Evolutionary conservation across 2,888 invertebrate species (phyloP), one percentile per base, ranked within the genome.

Genomic region (Melieria picta): DNA sequence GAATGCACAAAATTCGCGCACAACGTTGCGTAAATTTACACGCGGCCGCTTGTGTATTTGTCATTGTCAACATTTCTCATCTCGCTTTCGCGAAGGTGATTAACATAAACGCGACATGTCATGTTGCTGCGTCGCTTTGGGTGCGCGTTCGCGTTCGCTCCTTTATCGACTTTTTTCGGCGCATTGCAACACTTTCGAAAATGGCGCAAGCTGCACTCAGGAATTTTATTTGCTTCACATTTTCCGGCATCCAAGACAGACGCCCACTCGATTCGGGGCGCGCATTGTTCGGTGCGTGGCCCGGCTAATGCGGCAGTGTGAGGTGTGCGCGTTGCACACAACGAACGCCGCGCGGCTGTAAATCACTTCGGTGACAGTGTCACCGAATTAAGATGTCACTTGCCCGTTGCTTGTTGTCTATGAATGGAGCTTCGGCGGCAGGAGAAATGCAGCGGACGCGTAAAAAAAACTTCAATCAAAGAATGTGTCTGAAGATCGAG

Each of bases 31-130:
- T 81, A 80, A 65, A 52, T 52, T 63, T 69, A 47, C 63, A 13
- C 56, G 69, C 46, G 69, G 76, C 81, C 79, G 81, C 80, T 82
- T 82, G 85, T 81, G 82, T 85, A 84, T 84, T 84, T 84, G 84
- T 85, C 84, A 84, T 84, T 84, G 84, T 84, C 84, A 84, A 84
- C 85, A 85, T 82, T 84, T 78, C 77, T 76, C 77, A 79, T 63
- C 69, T 63, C 75, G 82, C 83, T 84, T 83, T 85, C 84, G 83
- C 79, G 84, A 83, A 85, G 84, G 84, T 85, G 85, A 85, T 85
- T 85, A 85, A 84, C 84, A 85, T 85, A 83, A 84, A 84, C 80
- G 82, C 82, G 80, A 80, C 81, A 74, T 77, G 77, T 77, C 77
- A 77, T 77, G 78, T 77, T 72, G 65, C 73, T 72, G 72, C 76